Conservation (phyloP, 2,113 vertebrate genomes). For the Hippocampus zosterae region DNA sequence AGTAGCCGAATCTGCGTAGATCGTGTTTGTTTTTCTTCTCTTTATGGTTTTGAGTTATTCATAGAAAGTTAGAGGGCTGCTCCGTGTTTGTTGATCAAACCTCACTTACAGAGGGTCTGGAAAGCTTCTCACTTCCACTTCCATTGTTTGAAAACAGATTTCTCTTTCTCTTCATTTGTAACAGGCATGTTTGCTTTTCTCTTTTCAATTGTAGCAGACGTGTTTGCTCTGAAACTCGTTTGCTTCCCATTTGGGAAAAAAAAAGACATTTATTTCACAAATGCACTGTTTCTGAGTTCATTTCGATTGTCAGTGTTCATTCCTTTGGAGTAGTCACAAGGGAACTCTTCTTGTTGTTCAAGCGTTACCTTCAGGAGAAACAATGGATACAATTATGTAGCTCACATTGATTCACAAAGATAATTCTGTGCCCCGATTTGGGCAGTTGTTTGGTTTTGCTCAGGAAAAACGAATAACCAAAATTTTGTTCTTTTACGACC, state of each 20-base stretch:
- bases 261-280: slow-evolving; percentile 33
- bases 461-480: slow-evolving; percentile 45
- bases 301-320: slow-evolving; percentile 39
- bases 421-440: slow-evolving; percentile 47
- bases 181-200: slow-evolving; percentile 10
- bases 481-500: slow-evolving; percentile 30
- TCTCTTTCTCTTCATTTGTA: slow-evolving; percentile 30
- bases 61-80: slow-evolving; percentile 24
- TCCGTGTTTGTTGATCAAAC: slow-evolving; percentile 13
- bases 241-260: slow-evolving; percentile 41
- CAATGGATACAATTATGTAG: slow-evolving; percentile 40
- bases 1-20: slow-evolving; percentile 25
- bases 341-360: slow-evolving; percentile 43
- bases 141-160: slow-evolving; percentile 21
- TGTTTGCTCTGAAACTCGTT: slow-evolving; percentile 54
- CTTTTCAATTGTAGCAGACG: slow-evolving; percentile 32
- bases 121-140: slow-evolving; percentile 27
- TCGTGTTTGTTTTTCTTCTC: slow-evolving; percentile 20
- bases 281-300: slow-evolving; percentile 39
- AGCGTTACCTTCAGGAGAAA: slow-evolving; percentile 51
- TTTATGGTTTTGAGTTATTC: slow-evolving; percentile 20
- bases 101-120: slow-evolving; percentile 26
- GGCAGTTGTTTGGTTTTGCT: slow-evolving; percentile 52
- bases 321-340: slow-evolving; percentile 50
- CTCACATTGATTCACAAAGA: slow-evolving; percentile 43